Base-by-base conservation (phyloP, 2,888 invertebrate species). In the Heliconius erato region DNA sequence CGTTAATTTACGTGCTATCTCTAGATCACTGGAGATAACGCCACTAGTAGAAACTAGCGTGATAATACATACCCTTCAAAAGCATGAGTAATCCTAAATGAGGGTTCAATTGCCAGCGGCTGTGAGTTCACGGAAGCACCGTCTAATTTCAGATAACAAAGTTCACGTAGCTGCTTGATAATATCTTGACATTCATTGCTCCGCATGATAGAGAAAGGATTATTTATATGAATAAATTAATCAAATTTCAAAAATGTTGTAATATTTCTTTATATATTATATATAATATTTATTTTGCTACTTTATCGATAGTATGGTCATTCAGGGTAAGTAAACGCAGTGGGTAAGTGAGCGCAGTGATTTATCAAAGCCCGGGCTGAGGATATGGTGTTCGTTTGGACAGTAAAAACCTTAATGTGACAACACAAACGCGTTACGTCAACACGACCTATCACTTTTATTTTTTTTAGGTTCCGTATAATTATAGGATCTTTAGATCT, bases 101-200 rank as follows among this genome's bases (percentile, higher is more conserved):
- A 82, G 80, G 82, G 84, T 83, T 80, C 76, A 83, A 82, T 83
- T 81, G 84, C 83, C 83, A 71, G 81, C 49, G 83, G 83, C 84
- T 69, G 44, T 32, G 79, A 81, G 82, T 76, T 76, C 81, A 82
- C 74, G 82, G 74, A 77, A 82, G 65, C 83, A 65, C 78, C 78
- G 79, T 80, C 80, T 83, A 82, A 84, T 82, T 83, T 83, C 72
- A 84, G 83, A 84, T 84, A 83, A 80, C 84, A 82, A 82, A 84
- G 74, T 82, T 81, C 79, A 81, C 81, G 82, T 79, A 82, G 79
- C 83, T 69, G 78, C 74, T 77, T 82, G 74, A 81, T 79, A 77
- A 77, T 84, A 83, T 82, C 84, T 83, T 83, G 81, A 79, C 79
- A 81, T 81, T 81, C 74, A 83, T 74, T 83, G 81, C 84, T 78